Evolutionary conservation across 2,113 vertebrate genomes (phyloP).

Genomic region (Pontoporia blainvillei): DNA sequence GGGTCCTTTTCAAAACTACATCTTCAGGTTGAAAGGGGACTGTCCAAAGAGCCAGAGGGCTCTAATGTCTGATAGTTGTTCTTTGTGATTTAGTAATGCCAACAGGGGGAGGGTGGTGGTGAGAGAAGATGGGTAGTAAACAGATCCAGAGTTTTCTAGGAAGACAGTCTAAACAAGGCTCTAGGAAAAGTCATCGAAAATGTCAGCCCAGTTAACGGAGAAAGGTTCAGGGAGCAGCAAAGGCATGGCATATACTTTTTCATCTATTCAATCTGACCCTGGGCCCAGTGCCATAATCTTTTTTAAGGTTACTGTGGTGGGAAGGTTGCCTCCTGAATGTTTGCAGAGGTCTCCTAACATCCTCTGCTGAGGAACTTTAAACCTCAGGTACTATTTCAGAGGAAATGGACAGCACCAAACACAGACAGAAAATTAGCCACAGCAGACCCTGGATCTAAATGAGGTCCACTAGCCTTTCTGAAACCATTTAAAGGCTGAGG

Average conservation of each 20-base stretch:
- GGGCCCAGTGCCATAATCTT: constrained; percentile 81
- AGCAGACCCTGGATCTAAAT: constrained; percentile 84
- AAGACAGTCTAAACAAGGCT: constrained; percentile 78
- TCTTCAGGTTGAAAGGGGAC: background rate
- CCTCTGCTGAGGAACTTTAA: constrained; percentile 85
- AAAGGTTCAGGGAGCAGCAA: constrained; percentile 79
- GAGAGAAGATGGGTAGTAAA: constrained; percentile 38
- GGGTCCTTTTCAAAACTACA: background rate
- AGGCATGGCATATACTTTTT: constrained; percentile 77
- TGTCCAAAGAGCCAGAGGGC: background rate
- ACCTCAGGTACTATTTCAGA: constrained; percentile 87
- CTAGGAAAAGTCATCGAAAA: constrained; percentile 81
- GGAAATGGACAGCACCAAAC: constrained; percentile 86
- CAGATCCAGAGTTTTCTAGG: constrained; percentile 77
- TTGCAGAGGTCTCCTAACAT: constrained; percentile 84
- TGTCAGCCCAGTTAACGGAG: constrained; percentile 79
- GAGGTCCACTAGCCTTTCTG: constrained; percentile 82
- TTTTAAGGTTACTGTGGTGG: constrained; percentile 81
- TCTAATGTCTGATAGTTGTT: constrained; percentile 49
- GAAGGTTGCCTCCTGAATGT: constrained; percentile 79
- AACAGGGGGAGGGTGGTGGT: background rate
- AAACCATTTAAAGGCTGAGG: constrained; percentile 82
- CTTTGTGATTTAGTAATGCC: constrained; percentile 31
- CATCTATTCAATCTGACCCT: constrained; percentile 82
- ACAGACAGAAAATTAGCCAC: constrained; percentile 86